Conservation (phyloP, 2,113 vertebrate species). For the Micronisus gabar region DNA sequence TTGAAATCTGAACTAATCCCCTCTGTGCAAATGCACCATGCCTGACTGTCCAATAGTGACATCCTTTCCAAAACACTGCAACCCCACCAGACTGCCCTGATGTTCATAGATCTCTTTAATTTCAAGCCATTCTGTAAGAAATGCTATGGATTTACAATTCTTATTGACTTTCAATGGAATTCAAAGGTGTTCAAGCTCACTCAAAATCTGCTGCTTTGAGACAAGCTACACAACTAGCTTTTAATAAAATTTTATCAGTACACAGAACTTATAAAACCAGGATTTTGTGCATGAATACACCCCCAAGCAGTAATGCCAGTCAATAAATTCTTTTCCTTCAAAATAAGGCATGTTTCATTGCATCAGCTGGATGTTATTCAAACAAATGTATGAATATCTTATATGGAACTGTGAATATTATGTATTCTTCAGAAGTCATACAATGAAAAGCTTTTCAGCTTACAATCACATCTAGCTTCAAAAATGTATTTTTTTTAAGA, state of each 20-base stretch:
- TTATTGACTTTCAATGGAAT: not conserved
- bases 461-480: not conserved
- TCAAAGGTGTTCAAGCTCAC: not conserved
- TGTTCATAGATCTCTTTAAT: not conserved
- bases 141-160: not conserved
- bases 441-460: not conserved
- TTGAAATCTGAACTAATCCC: not conserved
- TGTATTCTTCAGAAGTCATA: not conserved
- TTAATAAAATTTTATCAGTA: not conserved
- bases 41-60: not conserved
- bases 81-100: not conserved
- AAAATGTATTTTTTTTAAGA: not conserved
- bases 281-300: not conserved
- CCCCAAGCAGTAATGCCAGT: not conserved
- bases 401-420: not conserved
- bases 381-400: not conserved
- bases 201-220: not conserved
- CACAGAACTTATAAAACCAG: not conserved
- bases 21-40: not conserved
- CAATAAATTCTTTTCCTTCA: not conserved
- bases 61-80: not conserved
- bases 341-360: not conserved
- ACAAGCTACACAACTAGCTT: not conserved
- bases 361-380: not conserved
- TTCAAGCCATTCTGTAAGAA: not conserved